Evolutionary conservation across 2,113 vertebrate genomes (phyloP), one percentile per base, ranked within the genome.

Genomic region (Bubo scandiacus): DNA sequence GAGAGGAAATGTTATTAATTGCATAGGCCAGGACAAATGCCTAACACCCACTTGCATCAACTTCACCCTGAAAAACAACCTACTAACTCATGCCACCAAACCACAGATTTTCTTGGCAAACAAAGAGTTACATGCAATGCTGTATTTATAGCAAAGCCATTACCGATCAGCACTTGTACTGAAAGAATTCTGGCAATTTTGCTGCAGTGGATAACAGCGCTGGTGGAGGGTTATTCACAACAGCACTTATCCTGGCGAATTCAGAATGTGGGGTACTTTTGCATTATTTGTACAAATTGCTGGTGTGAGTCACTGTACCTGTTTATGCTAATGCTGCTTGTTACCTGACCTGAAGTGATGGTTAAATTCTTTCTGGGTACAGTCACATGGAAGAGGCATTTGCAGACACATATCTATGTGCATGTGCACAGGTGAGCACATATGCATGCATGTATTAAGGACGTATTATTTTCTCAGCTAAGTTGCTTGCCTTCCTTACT

Each of bases 71-170:
- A 84, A 90, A 57, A 21, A 70, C 11, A 54, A 30, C 27, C 27
- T 42, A 73, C 21, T 62, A 59, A 54, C 11, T 63, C 2, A 1
- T 63, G 71, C 42, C 51, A 71, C 40, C 25, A 81, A 88, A 75
- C 0, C 0, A 11, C 13, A 54, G n/a, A 65, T 87, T 77, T 89
- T 67, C 79, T 59, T 49, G 42, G 78, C 51, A 82, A 96, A 79
- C 10, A 58, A 52, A 59, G 63, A 57, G 34, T 88, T 74, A 85
- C 23, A 21, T 0, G 0, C 10, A 1, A 0, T 70, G 38, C 7
- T 65, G 29, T 81, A 70, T 81, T 59, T 81, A 65, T 32, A 81
- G 75, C 16, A 62, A 85, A 74, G 42, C 29, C 6, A 7, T 51
- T 70, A 66, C 15, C 2, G 1, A 88, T 54, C 52, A 67, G n/a